Conservation (phyloP, 2,113 vertebrate species). For the Copsychus sechellarum region DNA sequence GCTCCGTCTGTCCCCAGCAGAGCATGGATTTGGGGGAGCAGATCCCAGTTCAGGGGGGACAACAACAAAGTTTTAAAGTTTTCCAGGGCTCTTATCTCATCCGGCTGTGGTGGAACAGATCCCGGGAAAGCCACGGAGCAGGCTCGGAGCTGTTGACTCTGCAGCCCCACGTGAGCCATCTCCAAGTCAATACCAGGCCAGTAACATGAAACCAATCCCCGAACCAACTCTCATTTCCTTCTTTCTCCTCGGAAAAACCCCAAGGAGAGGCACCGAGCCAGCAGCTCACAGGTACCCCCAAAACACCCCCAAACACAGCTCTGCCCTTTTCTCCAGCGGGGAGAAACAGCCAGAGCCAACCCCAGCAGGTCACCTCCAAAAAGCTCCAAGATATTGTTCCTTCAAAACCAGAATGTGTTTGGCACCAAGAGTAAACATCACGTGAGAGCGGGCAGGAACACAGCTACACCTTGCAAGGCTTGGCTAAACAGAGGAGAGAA, state of each 20-base stretch:
- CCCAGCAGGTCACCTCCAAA: background rate
- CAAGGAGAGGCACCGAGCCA: rapidly evolving
- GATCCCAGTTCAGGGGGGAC: background rate
- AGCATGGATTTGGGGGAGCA: rapidly evolving
- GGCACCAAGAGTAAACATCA: background rate
- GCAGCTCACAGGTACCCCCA: background rate
- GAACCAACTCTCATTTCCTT: background rate
- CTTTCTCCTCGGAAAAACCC: background rate
- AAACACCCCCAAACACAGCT: background rate
- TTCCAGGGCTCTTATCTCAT: background rate
- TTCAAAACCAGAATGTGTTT: background rate
- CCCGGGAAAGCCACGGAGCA: background rate
- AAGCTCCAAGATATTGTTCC: background rate
- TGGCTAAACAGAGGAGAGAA: background rate
- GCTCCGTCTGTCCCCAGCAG: rapidly evolving
- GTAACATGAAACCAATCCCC: background rate
- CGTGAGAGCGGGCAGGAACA: background rate
- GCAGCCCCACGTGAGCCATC: constrained; percentile 24
- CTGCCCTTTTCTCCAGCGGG: background rate
- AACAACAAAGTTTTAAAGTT: background rate
- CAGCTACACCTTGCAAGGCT: background rate
- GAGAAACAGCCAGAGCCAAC: background rate
- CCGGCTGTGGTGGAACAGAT: background rate
- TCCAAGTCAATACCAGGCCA: background rate
- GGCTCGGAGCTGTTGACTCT: background rate